These are phyloP conservation scores for Aromia moschata DNA, from an alignment of 2,888 invertebrate species.

Conservation along the genomic window DNA sequence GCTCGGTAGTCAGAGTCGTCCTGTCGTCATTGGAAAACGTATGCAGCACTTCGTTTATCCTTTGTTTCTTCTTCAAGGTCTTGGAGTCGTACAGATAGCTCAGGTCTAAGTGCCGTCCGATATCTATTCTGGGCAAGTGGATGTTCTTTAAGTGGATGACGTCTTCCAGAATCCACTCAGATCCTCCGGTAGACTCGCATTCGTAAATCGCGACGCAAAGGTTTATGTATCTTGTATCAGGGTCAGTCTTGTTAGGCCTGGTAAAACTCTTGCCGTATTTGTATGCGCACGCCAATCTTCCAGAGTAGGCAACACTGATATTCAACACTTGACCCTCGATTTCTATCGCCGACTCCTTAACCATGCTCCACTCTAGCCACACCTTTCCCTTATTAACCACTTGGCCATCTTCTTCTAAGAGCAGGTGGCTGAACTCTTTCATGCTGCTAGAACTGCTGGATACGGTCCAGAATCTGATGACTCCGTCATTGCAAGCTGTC, in stretches of 20 bases:
- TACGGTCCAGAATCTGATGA: constrained; percentile 85
- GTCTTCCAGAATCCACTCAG: constrained; percentile 94
- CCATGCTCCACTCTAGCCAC: constrained; percentile 62
- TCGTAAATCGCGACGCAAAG: constrained; percentile 97
- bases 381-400: constrained; percentile 59
- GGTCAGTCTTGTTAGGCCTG: constrained; percentile 77
- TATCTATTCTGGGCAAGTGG: constrained; percentile 82
- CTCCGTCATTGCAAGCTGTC: constrained; percentile 95
- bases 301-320: constrained; percentile 97
- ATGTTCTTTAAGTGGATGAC: constrained; percentile 94
- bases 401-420: constrained; percentile 58
- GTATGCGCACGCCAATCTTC: constrained; percentile 96
- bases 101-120: constrained; percentile 84
- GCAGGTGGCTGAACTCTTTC: constrained; percentile 50
- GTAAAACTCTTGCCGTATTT: constrained; percentile 92
- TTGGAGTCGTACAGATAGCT: constrained; percentile 84
- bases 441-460: constrained; percentile 51
- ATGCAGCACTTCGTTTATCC: constrained; percentile 82
- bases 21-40: constrained; percentile 79
- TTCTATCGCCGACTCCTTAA: constrained; percentile 71
- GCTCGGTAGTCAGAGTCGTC: constrained; percentile 54
- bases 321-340: constrained; percentile 82
- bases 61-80: constrained; percentile 83
- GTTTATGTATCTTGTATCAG: constrained; percentile 86
- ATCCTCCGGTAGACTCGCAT: constrained; percentile 97